These are phyloP conservation scores for Melanotus villosus DNA, from an alignment of 2,888 invertebrate genomes.

Conservation along the genomic window DNA sequence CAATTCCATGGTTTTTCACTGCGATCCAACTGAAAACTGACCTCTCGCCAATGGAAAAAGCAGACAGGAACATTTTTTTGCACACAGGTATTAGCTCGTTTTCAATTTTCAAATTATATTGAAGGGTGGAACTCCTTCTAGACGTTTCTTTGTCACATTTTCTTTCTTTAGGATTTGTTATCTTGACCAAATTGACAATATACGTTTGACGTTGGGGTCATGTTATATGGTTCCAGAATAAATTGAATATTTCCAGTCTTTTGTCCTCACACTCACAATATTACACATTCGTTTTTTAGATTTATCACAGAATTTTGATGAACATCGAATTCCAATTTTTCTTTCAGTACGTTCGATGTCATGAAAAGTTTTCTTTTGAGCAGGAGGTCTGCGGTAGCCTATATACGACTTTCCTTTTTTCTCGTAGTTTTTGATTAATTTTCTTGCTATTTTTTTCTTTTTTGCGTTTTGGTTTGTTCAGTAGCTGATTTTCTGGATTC, in stretches of 20 bases:
- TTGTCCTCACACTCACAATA: neutral
- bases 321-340: constrained; percentile 1
- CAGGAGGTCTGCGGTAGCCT: neutral
- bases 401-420: neutral
- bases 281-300: constrained; percentile 15
- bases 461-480: neutral
- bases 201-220: neutral
- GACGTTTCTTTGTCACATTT: neutral
- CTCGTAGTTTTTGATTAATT: constrained; percentile 1
- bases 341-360: neutral
- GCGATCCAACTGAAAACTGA: neutral
- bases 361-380: neutral
- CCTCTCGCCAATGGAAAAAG: constrained; percentile 31
- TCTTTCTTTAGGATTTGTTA: neutral
- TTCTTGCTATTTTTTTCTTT: neutral
- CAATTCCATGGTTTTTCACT: neutral
- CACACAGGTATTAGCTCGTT: constrained; percentile 38
- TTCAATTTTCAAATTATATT: neutral
- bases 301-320: constrained; percentile 6
- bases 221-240: neutral
- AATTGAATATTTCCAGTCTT: neutral
- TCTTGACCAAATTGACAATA: constrained; percentile 21
- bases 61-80: constrained; percentile 48
- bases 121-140: neutral
- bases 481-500: too few relatives aligned